These are phyloP conservation scores for Galeopsomyia nigrocyanea DNA, from an alignment of 2,888 invertebrate species.

Conservation along the genomic window DNA sequence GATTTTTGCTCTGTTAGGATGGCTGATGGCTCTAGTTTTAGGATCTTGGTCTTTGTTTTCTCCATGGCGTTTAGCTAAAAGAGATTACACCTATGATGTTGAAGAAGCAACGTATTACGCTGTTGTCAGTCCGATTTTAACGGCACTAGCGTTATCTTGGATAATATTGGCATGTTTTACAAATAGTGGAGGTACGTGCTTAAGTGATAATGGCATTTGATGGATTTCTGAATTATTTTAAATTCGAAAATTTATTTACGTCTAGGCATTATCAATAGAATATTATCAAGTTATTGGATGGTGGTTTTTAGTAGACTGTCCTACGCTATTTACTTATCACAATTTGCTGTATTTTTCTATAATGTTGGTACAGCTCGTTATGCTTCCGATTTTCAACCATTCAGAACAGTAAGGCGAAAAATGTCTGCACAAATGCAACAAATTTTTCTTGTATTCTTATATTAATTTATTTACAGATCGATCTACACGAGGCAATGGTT, in stretches of 20 bases:
- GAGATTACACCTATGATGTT: constrained; percentile 74
- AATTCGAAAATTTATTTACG: constrained; percentile 24
- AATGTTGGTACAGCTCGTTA: constrained; percentile 76
- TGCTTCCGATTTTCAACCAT: constrained; percentile 73
- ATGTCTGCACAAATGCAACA: not conserved
- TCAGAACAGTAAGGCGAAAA: constrained; percentile 71
- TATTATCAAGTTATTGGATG: constrained; percentile 73
- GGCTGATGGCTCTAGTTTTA: constrained; percentile 70
- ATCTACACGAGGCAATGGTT: constrained; percentile 71
- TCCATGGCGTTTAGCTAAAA: constrained; percentile 73
- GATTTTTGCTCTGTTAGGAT: constrained; percentile 72
- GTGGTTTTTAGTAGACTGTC: constrained; percentile 77
- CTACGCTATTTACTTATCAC: constrained; percentile 77
- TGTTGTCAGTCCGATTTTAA: constrained; percentile 76
- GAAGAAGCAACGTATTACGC: constrained; percentile 77
- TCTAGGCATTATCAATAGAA: constrained; percentile 70
- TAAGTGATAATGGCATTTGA: too few relatives aligned
- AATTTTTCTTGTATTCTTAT: not conserved
- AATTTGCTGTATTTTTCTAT: constrained; percentile 78
- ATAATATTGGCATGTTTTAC: constrained; percentile 75
- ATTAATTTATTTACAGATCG: constrained; percentile 69
- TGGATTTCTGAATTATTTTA: not conserved
- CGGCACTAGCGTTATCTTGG: constrained; percentile 76
- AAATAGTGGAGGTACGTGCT: constrained; percentile 69
- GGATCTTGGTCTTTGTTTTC: constrained; percentile 74